phyloP scores from a whole-genome alignment of 2,113 vertebrate genomes.

The Festucalex cinctus region DNA sequence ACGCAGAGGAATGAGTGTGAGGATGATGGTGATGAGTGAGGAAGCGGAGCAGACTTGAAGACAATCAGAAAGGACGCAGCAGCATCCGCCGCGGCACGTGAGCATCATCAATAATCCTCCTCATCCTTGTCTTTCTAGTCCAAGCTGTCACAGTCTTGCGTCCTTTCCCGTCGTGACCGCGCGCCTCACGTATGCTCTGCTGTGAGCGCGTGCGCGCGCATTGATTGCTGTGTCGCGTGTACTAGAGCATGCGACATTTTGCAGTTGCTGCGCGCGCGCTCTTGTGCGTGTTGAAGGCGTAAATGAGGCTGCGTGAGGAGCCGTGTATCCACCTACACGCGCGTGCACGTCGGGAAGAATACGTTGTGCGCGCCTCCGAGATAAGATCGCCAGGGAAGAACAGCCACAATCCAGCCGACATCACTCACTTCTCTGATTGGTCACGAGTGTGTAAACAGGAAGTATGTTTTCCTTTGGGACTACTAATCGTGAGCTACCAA shows the following conservation, averaged over 20 bases:
- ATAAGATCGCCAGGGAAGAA: neutral
- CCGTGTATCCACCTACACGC: neutral
- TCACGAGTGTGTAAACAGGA: neutral
- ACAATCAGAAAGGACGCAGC: neutral
- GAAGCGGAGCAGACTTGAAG: neutral
- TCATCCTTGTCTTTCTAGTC: neutral
- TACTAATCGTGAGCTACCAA: neutral
- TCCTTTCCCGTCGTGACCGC: conserved; percentile 1
- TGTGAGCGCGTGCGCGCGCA: neutral
- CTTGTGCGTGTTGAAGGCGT: neutral
- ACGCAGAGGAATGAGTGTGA: neutral
- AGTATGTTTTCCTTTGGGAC: neutral
- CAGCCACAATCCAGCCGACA: neutral
- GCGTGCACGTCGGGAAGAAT: neutral
- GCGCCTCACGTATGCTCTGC: neutral
- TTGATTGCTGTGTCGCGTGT: neutral
- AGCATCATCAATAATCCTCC: neutral
- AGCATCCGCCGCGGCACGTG: neutral
- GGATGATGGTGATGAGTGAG: neutral
- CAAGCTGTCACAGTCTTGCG: neutral
- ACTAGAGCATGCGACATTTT: conserved; percentile 12
- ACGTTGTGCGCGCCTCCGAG: neutral
- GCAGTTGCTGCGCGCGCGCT: conserved; percentile 1
- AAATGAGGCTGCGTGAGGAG: neutral
- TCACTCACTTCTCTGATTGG: neutral